Evolutionary conservation across 2,888 invertebrate species (phyloP), one percentile per base, ranked within the genome.

Genomic region (Adelognathus sp.): DNA sequence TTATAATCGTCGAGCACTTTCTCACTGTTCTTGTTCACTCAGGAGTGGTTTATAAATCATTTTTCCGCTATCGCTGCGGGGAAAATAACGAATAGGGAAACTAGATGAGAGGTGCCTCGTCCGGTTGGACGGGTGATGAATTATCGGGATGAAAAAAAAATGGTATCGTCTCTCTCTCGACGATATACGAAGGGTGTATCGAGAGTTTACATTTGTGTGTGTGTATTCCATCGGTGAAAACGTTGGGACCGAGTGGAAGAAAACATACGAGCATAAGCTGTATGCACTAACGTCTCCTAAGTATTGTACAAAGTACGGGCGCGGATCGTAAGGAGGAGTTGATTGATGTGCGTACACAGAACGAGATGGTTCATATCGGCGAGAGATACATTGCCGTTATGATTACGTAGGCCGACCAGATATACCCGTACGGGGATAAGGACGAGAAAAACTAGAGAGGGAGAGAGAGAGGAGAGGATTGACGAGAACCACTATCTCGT

Each of bases 261-360:
- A 36, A 64, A 64, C 24, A 14, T n/a, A 33, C 36, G 27, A 33
- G 36, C 14, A 52, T 36, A 11, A 60, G 21, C 21, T 5, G 5
- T 24, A 39, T 66, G 36, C 27, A 52, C 36, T 27, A 9, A 29
- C 24, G 21, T 11, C 18, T 46, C 16, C 31, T 21, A 18, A 44
- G 46, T 33, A 18, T 41, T 2, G 6, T 67, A 41, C 67, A 66
- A 36, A 66, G 54, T 74, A 54, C 52, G 33, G 14, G 24, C 54
- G 41, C 61, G 6, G 31, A 46, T 33, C n/a, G 9, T 14, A 54
- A 74, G 50, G 66, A 79, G 64, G 54, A 54, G 60, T 71, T 79
- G 78, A 79, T 79, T 74, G 74, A 79, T 79, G 78, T 64, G 70
- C 74, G 64, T 64, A 50, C 64, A 66, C 70, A 64, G 60, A 64